Evolutionary conservation across 2,113 vertebrate species (phyloP).

Genomic region (Dasyprocta punctata): DNA sequence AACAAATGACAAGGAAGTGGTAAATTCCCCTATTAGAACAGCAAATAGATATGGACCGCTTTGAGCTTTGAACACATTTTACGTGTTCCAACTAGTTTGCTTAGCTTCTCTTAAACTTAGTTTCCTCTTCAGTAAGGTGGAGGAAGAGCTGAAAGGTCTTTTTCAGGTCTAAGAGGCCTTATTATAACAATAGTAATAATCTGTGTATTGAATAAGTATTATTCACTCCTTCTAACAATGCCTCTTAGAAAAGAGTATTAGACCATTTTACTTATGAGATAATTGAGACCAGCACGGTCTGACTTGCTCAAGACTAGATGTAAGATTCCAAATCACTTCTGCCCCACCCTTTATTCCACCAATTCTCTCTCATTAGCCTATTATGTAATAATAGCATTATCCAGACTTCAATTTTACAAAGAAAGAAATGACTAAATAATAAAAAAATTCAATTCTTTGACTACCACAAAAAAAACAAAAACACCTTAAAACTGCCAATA

Average conservation of each 20-base stretch:
- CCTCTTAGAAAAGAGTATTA: background rate
- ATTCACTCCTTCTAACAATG: background rate
- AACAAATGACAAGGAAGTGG: background rate
- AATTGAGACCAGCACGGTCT: background rate
- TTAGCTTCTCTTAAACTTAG: background rate
- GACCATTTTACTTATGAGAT: background rate
- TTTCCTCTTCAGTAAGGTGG: background rate
- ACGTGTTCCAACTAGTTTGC: background rate
- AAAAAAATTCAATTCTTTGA: background rate
- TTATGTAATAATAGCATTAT: background rate
- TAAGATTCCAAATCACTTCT: background rate
- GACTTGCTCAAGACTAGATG: background rate
- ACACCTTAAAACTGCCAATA: background rate
- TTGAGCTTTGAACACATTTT: background rate
- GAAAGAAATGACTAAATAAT: background rate
- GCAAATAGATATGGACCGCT: background rate
- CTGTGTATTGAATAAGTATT: background rate
- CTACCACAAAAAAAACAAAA: background rate
- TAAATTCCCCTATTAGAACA: background rate
- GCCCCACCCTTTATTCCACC: background rate
- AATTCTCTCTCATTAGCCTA: background rate
- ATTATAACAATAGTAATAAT: background rate
- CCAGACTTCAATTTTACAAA: slow-evolving; percentile 42
- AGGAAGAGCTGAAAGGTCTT: background rate
- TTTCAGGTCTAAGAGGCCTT: background rate